These are phyloP conservation scores for Ceryle rudis DNA, from an alignment of 2,797 vertebrate species.

Conservation along the genomic window DNA sequence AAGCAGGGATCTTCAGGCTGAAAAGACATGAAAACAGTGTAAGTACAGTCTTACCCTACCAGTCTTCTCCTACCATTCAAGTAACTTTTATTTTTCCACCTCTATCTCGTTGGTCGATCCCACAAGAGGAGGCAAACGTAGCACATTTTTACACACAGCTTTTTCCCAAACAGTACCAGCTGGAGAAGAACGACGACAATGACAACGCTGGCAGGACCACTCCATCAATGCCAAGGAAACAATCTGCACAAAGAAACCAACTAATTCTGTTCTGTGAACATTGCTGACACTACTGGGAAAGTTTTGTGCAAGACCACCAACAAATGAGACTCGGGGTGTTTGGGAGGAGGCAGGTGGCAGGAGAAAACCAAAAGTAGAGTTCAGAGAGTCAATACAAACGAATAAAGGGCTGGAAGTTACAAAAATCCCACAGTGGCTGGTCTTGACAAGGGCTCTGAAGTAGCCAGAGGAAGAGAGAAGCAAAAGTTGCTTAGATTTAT, in stretches of 20 bases:
- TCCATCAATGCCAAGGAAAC: background rate
- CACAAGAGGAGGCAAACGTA: background rate
- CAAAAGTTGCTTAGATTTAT: background rate
- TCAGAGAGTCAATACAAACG: background rate
- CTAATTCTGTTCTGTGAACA: background rate
- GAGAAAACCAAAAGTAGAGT: background rate
- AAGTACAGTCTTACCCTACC: background rate
- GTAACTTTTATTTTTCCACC: background rate
- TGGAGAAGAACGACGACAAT: background rate
- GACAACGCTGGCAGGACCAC: background rate
- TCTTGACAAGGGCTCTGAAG: background rate
- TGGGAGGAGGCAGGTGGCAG: background rate
- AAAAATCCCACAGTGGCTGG: background rate
- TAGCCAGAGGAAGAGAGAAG: background rate
- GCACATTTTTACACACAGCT: background rate
- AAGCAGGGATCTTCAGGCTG: slow-evolving; percentile 94
- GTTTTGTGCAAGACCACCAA: background rate
- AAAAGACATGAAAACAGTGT: background rate
- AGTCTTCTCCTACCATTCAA: background rate
- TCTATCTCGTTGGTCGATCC: background rate
- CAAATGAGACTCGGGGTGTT: background rate
- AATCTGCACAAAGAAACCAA: background rate
- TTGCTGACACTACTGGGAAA: background rate
- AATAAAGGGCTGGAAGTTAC: background rate
- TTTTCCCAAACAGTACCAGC: background rate